Percentiles rank a stretch among this genome's conserved stretches.
Conservation (phyloP, 2,888 invertebrate genomes). For the Cosmia pyralina region DNA sequence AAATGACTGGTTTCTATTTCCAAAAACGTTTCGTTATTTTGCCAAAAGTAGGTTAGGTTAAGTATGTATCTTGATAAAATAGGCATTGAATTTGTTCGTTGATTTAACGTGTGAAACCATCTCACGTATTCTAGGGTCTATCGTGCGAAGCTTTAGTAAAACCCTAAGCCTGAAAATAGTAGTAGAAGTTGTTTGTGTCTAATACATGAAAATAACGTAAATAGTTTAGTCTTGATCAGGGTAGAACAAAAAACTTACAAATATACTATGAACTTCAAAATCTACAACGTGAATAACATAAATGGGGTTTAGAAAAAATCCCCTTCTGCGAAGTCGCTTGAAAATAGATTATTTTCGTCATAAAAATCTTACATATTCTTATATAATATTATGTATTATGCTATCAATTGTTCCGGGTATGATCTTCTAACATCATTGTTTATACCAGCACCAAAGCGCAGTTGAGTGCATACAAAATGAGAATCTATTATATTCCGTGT, state of each 20-base stretch:
- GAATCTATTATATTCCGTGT: background rate
- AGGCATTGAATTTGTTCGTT: conserved; percentile 8
- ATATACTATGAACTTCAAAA: background rate
- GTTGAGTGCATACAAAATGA: conserved; percentile 4
- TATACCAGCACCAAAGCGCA: conserved; percentile 5
- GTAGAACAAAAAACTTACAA: background rate
- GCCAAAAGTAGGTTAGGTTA: background rate
- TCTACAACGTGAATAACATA: background rate
- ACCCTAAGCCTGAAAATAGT: conserved; percentile 5
- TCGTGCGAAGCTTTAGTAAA: conserved; percentile 5
- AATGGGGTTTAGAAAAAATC: no score
- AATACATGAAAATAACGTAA: background rate
- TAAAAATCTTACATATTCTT: background rate
- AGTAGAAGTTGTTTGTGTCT: conserved; percentile 1
- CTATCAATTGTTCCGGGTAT: background rate
- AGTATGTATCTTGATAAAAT: conserved; percentile 7
- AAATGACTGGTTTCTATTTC: background rate
- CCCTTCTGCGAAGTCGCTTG: background rate
- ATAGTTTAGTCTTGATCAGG: background rate
- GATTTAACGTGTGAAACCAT: conserved; percentile 8
- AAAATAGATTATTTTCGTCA: background rate
- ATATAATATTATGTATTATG: no score
- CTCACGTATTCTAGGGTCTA: conserved; percentile 11
- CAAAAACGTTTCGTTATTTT: background rate
- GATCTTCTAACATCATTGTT: background rate